Base-by-base conservation (phyloP, 2,888 invertebrate species). In the Lasioglossum vierecki region DNA sequence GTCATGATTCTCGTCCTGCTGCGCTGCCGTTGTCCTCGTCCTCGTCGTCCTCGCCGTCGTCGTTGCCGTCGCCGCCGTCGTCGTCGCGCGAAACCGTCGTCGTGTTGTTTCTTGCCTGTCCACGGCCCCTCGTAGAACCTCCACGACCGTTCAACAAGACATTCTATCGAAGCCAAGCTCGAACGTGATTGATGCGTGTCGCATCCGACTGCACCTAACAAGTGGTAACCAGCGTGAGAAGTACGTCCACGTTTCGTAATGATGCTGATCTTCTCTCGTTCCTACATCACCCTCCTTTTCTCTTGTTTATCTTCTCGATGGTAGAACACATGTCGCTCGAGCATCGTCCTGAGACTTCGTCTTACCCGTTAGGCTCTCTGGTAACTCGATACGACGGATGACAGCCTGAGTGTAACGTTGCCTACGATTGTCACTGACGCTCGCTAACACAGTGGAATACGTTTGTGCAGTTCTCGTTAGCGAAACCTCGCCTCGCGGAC, bases 1-100 rank as follows among this genome's bases (percentile, higher is more conserved):
- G 85, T 85, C 85, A 85, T 85, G 85, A 85, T 85, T 85, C 77
- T 85, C 85, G 85, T 85, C 80, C 85, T 85, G 75, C 74, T 66
- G 80, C 75, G 85, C 77, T 72, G 79, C 39, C 85, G 86, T 80
- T 79, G 79, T 86, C 86, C 86, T 82, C 86, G 79, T 86, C 86
- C 82, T 86, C 86, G 86, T 86, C 77, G 66, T 86, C 86, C 82
- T 79, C 85, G 77, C 85, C 85, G 80, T 70, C 86, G 86, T 76
- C 80, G 85, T 76, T 72, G 76, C 71, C 78, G 79, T 30, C 79
- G 85, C 30, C 85, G 85, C 63, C 85, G 86, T 60, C 85, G 85
- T 71, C 85, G 85, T 70, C 85, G 85, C 85, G 85, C 85, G 81
- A 86, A 85, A 79, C 71, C 85, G 74, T 66, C 77, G 71, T 44